Evolutionary conservation across 2,797 vertebrate species (phyloP).

Genomic region (Scolopax bukidnonensis): DNA sequence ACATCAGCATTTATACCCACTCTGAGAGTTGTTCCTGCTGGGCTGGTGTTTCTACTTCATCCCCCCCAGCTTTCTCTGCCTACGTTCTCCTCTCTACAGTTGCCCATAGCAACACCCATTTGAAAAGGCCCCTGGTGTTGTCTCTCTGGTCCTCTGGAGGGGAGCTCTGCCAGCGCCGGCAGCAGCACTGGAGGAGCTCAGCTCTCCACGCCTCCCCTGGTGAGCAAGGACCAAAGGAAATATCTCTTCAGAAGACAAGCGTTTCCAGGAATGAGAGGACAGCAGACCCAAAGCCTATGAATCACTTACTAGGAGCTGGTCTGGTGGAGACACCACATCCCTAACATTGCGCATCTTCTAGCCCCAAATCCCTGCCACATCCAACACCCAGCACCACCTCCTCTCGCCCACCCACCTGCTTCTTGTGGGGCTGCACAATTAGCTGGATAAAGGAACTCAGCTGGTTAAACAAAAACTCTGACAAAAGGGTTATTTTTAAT

Average conservation of each 20-base stretch:
- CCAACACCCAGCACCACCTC: neutral
- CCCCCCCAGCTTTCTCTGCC: neutral
- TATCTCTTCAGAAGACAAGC: neutral
- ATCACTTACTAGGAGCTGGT: neutral
- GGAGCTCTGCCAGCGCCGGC: neutral
- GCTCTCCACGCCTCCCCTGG: neutral
- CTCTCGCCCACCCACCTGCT: neutral
- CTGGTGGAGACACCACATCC: neutral
- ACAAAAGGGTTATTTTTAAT: neutral
- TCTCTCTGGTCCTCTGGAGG: fast-evolving
- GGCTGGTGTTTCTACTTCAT: neutral
- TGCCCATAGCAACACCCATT: constrained; percentile 27
- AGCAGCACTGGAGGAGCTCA: neutral
- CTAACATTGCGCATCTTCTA: neutral
- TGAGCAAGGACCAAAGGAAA: neutral
- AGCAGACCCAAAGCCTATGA: neutral
- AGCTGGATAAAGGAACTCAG: neutral
- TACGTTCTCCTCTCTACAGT: neutral
- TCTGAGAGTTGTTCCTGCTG: neutral
- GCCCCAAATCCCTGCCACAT: neutral
- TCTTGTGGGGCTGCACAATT: neutral
- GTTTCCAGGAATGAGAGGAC: neutral
- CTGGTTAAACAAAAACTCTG: neutral
- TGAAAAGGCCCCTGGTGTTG: neutral
- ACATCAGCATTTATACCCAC: neutral